Evolutionary conservation across 2,113 vertebrate genomes (phyloP).

Genomic region (Lophius piscatorius): DNA sequence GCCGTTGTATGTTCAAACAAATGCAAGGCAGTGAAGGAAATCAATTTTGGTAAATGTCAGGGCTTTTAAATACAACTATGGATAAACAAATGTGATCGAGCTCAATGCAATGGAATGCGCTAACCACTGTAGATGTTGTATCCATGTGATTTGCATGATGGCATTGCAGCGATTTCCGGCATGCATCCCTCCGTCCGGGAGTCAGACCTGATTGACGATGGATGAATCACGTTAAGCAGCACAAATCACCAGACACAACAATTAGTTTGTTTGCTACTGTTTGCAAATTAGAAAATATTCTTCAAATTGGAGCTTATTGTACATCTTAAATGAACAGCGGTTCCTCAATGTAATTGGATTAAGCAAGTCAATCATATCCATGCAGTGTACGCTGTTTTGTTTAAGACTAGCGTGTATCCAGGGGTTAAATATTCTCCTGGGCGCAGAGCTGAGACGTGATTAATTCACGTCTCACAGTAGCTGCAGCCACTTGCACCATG

Average conservation of each 20-base stretch:
- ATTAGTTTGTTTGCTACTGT: conserved; percentile 63
- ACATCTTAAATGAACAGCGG: conserved; percentile 67
- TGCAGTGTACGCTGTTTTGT: conserved; percentile 50
- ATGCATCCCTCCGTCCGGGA: conserved; percentile 23
- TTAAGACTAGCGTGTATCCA: conserved; percentile 9
- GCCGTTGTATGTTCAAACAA: conserved; percentile 88
- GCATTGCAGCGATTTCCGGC: conserved; percentile 23
- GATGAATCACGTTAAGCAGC: conserved; percentile 49
- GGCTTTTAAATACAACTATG: conserved; percentile 78
- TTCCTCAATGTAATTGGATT: conserved; percentile 75
- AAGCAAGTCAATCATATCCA: conserved; percentile 60
- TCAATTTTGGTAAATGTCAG: conserved; percentile 91
- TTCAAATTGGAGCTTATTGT: conserved; percentile 70
- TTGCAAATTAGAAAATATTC: conserved; percentile 66
- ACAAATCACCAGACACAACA: conserved; percentile 63
- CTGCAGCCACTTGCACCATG: conserved; percentile 31
- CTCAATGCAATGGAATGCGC: conserved; percentile 48
- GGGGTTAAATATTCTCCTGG: conserved; percentile 33
- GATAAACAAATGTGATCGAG: conserved; percentile 63
- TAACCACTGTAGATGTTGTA: conserved; percentile 6
- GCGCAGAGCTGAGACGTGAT: conserved; percentile 47
- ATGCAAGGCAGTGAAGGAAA: conserved; percentile 79
- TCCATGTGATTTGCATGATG: conserved; percentile 7
- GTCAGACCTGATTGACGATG: conserved; percentile 44
- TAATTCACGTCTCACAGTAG: conserved; percentile 35